A percentile compares a stretch with the other conserved stretches of the same genome.
These are phyloP conservation scores for Xiphophorus couchianus DNA, from an alignment of 2,113 vertebrate genomes.

Conservation along the genomic window DNA sequence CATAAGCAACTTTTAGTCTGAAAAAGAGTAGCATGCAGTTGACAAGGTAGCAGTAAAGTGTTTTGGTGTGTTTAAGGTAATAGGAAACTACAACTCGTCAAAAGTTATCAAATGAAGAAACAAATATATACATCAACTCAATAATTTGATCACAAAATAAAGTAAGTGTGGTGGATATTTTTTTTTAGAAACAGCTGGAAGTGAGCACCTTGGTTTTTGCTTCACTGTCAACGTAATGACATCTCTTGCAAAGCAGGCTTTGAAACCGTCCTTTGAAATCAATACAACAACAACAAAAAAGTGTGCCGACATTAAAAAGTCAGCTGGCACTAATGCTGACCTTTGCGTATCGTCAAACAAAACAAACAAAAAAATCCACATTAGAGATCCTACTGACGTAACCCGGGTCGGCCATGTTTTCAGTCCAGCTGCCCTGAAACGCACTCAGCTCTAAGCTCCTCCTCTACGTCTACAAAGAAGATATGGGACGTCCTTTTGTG, in stretches of 20 bases:
- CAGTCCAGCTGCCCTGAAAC: slow-evolving; percentile 17
- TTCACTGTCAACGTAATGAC: slow-evolving; percentile 20
- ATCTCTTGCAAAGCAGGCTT: neutral
- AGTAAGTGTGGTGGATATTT: neutral
- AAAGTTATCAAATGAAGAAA: neutral
- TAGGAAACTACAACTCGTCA: neutral
- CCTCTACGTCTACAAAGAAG: neutral
- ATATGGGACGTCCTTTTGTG: neutral
- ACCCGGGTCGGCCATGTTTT: neutral
- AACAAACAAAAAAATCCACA: slow-evolving; percentile 9
- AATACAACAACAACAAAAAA: slow-evolving; percentile 17
- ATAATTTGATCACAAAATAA: neutral
- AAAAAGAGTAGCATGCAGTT: neutral
- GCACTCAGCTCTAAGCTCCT: neutral
- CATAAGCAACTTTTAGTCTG: neutral
- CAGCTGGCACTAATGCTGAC: slow-evolving; percentile 38
- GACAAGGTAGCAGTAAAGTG: neutral
- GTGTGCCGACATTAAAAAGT: slow-evolving; percentile 34
- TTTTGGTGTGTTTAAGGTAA: neutral
- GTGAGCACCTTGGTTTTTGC: neutral
- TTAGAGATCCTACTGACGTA: slow-evolving; percentile 30
- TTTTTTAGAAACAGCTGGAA: slow-evolving; percentile 1
- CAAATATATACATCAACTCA: too few species aligned
- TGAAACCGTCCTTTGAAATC: slow-evolving; percentile 29
- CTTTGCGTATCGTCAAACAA: slow-evolving; percentile 42